Percentiles rank a stretch among this genome's conserved stretches.
These are phyloP conservation scores for Malacoctenus gilli DNA, from an alignment of 2,797 vertebrate genomes.

Conservation along the genomic window DNA sequence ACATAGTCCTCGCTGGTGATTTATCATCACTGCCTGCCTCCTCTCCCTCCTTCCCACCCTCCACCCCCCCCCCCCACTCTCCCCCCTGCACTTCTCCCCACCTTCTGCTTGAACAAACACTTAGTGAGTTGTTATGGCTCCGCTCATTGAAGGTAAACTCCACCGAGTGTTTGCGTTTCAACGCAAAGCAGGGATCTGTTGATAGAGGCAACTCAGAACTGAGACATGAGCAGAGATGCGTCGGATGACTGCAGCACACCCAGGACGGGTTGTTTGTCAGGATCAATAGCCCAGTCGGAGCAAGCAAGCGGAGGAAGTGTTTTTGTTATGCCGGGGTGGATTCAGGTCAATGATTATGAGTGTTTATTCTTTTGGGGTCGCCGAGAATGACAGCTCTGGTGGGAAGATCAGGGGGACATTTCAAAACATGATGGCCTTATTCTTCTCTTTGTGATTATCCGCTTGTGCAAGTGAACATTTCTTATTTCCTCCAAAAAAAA, in stretches of 20 bases:
- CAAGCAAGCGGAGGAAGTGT: constrained; percentile 68
- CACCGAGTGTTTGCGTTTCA: constrained; percentile 62
- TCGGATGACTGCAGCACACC: constrained; percentile 56
- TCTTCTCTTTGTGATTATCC: constrained; percentile 12
- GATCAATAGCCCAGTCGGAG: constrained; percentile 74
- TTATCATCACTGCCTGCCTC: constrained; percentile 70
- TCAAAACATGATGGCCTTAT: constrained; percentile 3
- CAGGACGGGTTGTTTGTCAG: constrained; percentile 67
- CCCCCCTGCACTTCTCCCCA: constrained; percentile 39
- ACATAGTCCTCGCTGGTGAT: constrained; percentile 75
- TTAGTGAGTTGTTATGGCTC: constrained; percentile 73
- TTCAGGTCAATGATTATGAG: constrained; percentile 69
- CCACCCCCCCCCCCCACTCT: constrained; percentile 3
- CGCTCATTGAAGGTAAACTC: constrained; percentile 70
- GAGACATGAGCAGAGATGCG: constrained; percentile 52
- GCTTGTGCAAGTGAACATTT: constrained; percentile 1
- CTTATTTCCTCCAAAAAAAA: constrained; percentile 6
- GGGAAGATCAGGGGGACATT: constrained; percentile 19
- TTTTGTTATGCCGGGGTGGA: constrained; percentile 56
- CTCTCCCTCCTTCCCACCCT: constrained; percentile 15
- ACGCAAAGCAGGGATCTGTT: constrained; percentile 50
- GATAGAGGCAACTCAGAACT: constrained; percentile 54
- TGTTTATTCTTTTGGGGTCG: constrained; percentile 49
- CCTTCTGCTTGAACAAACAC: constrained; percentile 77
- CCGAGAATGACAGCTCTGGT: constrained; percentile 38